Percentiles rank a stretch among this genome's conserved stretches.
phyloP scores from a whole-genome alignment of 2,888 invertebrate species.

The Trichopria drosophilae region DNA sequence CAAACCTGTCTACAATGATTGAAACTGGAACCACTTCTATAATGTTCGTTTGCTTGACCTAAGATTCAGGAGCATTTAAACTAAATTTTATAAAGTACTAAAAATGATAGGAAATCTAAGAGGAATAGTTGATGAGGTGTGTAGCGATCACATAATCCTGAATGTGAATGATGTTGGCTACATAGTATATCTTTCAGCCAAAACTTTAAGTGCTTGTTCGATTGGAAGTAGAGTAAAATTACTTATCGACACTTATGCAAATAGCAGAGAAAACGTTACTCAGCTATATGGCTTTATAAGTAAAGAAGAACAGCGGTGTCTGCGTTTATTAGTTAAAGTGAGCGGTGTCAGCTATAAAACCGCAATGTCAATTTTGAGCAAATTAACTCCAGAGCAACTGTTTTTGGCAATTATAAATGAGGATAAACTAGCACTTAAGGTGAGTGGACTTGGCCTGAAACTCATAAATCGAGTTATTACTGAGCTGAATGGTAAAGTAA shows the following conservation, averaged over 20 bases:
- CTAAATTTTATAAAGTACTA: slow-evolving; percentile 20
- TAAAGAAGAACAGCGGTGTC: slow-evolving; percentile 21
- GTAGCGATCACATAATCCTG: slow-evolving; percentile 22
- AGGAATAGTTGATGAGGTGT: slow-evolving; percentile 22
- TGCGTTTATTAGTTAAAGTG: slow-evolving; percentile 18
- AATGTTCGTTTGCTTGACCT: slow-evolving; percentile 22
- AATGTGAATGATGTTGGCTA: slow-evolving; percentile 23
- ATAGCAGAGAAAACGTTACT: slow-evolving; percentile 19
- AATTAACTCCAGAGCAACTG: slow-evolving; percentile 22
- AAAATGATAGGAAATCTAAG: slow-evolving; percentile 23
- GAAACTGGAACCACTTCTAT: slow-evolving; percentile 16
- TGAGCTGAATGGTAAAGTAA: slow-evolving; percentile 20
- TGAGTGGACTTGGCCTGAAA: slow-evolving; percentile 22
- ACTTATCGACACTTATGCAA: slow-evolving; percentile 22
- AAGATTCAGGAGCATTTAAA: slow-evolving; percentile 20
- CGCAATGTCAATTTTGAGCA: slow-evolving; percentile 22
- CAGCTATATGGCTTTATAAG: slow-evolving; percentile 23
- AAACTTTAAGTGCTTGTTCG: slow-evolving; percentile 18
- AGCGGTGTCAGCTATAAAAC: slow-evolving; percentile 22
- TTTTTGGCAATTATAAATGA: slow-evolving; percentile 24
- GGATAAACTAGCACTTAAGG: slow-evolving; percentile 23
- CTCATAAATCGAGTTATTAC: slow-evolving; percentile 24
- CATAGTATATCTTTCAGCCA: slow-evolving; percentile 20
- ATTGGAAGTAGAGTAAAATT: slow-evolving; percentile 21
- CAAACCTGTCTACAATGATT: no score